Base-by-base conservation (phyloP, 2,797 vertebrate species). In the Micropoecilia bifurca region DNA sequence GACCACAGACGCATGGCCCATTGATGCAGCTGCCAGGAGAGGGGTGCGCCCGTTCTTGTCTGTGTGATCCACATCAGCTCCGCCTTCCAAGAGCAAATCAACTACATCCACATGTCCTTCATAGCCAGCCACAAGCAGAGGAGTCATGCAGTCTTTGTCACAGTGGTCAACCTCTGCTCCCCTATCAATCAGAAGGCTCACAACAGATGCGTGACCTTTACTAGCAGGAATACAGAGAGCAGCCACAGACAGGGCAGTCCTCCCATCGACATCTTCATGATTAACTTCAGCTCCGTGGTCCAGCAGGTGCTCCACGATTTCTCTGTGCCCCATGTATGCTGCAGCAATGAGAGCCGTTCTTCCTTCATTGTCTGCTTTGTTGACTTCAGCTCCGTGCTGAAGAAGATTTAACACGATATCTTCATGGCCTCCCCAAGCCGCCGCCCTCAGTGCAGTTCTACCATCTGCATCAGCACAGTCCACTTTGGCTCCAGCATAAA, bases 71-170 rank as follows among this genome's bases (percentile, higher is more conserved):
- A 99, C 98, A 48, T 99, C 98, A 0, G 98, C 99, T 8, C 99
- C 98, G 3, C 98, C 98, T 94, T 99, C 99, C 50, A 99, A 89
- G 77, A 99, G 98, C 57, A 99, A 92, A 91, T 99, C 98, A 0
- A 99, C 99, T 39, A 99, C 98, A 30, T 99, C 98, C 0, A 99
- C 98, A 0, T 99, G 99, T 84, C 99, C 99, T 95, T 99, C 99
- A 1, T 99, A 99, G 83, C 98, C 98, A 22, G 99, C 99, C 22
- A 99, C 99, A 48, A 99, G 96, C 84, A 99, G 95, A 0, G 99
- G 99, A 0, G 99, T 99, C 98, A 99, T 99, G 90, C 97, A 98
- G 3, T 99, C 99, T 90, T 99, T 99, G 89, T 99, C 99, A 9
- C 98, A 98, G 83, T 99, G 98, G 92, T 99, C 98, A 0, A 99